These are phyloP conservation scores for Lingula anatina DNA, from an alignment of 2,888 invertebrate species.

Conservation along the genomic window DNA sequence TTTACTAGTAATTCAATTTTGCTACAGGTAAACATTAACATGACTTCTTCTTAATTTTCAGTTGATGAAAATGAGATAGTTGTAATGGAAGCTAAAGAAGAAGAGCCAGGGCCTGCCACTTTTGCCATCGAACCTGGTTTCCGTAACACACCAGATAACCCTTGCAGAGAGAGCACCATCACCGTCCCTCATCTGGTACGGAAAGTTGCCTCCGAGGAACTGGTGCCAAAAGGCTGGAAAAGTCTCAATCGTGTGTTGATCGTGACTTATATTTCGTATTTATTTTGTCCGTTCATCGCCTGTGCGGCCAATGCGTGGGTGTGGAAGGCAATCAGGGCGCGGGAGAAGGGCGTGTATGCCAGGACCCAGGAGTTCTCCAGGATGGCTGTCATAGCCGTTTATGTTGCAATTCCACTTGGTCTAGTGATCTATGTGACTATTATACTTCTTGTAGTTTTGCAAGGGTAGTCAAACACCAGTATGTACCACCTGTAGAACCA, in stretches of 20 bases:
- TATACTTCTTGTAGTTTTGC: constrained; percentile 17
- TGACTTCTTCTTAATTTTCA: too few relatives aligned
- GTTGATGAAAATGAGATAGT: constrained; percentile 2
- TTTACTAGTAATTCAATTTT: too few relatives aligned
- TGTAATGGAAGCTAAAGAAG: constrained; percentile 3
- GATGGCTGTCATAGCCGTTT: constrained; percentile 28
- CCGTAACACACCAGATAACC: constrained; percentile 31
- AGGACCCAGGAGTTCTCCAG: constrained; percentile 34
- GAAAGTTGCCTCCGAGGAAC: constrained; percentile 31
- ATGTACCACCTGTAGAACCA: too few relatives aligned
- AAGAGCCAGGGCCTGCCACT: constrained; percentile 4
- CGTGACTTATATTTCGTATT: constrained; percentile 26
- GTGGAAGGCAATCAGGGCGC: constrained; percentile 26
- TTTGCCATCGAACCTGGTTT: constrained; percentile 29
- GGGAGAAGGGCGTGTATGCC: constrained; percentile 38
- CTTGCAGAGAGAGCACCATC: constrained; percentile 39
- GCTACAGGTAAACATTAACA: too few relatives aligned
- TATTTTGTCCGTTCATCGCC: constrained; percentile 28
- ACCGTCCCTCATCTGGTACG: constrained; percentile 29
- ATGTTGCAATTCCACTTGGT: constrained; percentile 26
- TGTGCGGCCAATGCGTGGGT: constrained; percentile 30
- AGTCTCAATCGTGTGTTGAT: constrained; percentile 33
- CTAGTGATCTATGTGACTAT: constrained; percentile 17
- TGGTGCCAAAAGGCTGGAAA: constrained; percentile 36
- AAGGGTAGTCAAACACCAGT: too few relatives aligned